Evolutionary conservation across 1,140 invertebrate species (phyloP), one percentile per base, ranked within the genome.

Genomic region (Cydia pomonella): DNA sequence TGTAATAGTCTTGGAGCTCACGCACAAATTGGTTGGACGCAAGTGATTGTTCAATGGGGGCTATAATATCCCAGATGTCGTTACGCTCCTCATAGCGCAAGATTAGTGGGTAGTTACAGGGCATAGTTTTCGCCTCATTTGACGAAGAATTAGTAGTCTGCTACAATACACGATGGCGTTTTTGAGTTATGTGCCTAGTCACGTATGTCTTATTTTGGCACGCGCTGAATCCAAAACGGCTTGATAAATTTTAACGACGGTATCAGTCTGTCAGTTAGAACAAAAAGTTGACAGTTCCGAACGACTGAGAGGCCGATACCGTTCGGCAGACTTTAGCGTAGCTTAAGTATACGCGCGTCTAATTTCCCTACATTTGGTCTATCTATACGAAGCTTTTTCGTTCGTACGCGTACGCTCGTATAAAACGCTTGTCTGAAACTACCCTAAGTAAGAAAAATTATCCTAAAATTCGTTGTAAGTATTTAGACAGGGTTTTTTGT

Each of bases 81-180:
- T 69, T 69, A 69, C 29, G 29, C 64, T 69, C 16, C 13, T 33
- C 64, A 69, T 41, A 38, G 21, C 18, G 18, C 7, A 41, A 33
- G 64, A 69, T 69, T 29, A 66, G 63, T 66, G 63, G 63, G 13
- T 66, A n/a, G n/a, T n/a, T n/a, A 66, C 27, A 66, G 27, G 63
- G 33, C 27, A 63, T 66, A 66, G 63, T 66, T 25, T 29, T 25
- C 27, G 63, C 63, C 63, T 13, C 63, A 66, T 66, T 66, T 33
- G 5, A 29, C 33, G 25, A 66, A 27, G 18, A 27, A 7, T 18
- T 18, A 50, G 47, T 50, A 50, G n/a, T 25, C 10, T 63, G 25
- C 63, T 66, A 9, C 1, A 33, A 23, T 59, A 23, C 23, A 59
- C 7, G 23, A 59, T 3, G 21, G 1, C 10, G 12, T 59, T 59